phyloP scores from a whole-genome alignment of 2,113 vertebrate species.

The Megaceryle torquata region DNA sequence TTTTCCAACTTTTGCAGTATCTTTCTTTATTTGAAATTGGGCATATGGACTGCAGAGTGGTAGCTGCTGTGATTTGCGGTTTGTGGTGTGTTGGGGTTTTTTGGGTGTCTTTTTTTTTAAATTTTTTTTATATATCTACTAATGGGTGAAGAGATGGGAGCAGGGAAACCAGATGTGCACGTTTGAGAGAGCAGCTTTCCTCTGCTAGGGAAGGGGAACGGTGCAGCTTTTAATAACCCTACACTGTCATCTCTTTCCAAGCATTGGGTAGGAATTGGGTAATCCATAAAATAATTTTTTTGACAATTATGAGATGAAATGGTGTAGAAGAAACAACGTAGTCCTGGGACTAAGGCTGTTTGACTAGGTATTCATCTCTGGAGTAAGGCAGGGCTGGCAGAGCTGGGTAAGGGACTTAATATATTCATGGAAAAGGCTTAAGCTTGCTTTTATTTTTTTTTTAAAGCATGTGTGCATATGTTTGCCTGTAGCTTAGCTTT shows the following conservation, averaged over 20 bases:
- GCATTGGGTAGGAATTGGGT: not conserved
- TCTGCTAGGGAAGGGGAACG: not conserved
- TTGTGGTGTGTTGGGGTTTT: not conserved
- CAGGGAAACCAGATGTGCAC: not conserved
- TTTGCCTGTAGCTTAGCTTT: not conserved
- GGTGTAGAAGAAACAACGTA: not conserved
- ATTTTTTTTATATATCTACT: not conserved
- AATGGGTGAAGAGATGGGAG: not conserved
- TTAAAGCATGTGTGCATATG: not conserved
- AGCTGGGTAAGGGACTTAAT: not conserved
- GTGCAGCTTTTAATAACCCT: not conserved
- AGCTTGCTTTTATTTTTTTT: too few species aligned
- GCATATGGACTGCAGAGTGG: not conserved
- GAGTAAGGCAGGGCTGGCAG: not conserved
- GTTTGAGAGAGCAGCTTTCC: not conserved
- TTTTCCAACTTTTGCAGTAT: constrained; percentile 59
- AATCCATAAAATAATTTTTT: not conserved
- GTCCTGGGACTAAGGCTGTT: not conserved
- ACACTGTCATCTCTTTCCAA: not conserved
- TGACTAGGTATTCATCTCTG: not conserved
- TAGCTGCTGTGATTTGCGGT: not conserved
- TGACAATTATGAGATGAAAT: not conserved
- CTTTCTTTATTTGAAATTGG: constrained; percentile 49
- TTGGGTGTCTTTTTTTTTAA: not conserved
- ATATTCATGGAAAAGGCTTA: not conserved